Percentiles rank a stretch among this genome's conserved stretches.
Evolutionary conservation across 2,888 invertebrate species (phyloP).

Genomic region (Pandemis heparana): DNA sequence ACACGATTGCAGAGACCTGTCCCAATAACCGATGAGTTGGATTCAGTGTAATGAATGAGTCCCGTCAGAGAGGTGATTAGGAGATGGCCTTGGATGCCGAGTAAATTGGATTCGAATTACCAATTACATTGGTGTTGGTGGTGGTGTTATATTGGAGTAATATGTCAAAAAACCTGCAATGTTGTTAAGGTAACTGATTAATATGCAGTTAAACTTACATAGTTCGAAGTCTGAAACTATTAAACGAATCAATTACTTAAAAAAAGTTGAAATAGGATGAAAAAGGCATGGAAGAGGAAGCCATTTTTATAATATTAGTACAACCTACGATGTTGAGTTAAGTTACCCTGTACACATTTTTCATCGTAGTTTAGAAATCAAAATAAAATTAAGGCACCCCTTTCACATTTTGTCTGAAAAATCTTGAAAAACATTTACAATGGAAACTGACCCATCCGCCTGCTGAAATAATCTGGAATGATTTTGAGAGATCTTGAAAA

Average conservation of each 20-base stretch:
- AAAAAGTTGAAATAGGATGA: too few species aligned
- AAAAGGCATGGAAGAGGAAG: too few species aligned
- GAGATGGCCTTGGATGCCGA: conserved; percentile 41
- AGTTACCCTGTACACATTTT: too few species aligned
- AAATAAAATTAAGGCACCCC: too few species aligned
- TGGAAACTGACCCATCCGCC: too few species aligned
- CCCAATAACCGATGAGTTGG: conserved; percentile 15
- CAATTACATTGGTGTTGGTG: conserved; percentile 1
- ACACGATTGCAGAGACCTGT: background rate
- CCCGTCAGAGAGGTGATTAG: conserved; percentile 47
- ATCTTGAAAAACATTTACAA: too few species aligned
- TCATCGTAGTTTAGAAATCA: too few species aligned
- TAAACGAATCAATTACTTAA: background rate
- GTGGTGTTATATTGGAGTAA: conserved; percentile 11
- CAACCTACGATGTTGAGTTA: too few species aligned
- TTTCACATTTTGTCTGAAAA: too few species aligned
- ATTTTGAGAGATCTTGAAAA: too few species aligned
- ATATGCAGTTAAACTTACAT: background rate
- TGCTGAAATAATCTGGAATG: too few species aligned
- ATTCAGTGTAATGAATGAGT: conserved; percentile 44
- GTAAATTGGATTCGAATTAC: conserved; percentile 36
- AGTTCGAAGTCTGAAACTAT: background rate
- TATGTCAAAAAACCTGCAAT: background rate
- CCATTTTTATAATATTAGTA: too few species aligned
- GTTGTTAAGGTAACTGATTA: background rate